Conservation (phyloP, 2,797 vertebrate genomes). For the Macropus fuliginosus region DNA sequence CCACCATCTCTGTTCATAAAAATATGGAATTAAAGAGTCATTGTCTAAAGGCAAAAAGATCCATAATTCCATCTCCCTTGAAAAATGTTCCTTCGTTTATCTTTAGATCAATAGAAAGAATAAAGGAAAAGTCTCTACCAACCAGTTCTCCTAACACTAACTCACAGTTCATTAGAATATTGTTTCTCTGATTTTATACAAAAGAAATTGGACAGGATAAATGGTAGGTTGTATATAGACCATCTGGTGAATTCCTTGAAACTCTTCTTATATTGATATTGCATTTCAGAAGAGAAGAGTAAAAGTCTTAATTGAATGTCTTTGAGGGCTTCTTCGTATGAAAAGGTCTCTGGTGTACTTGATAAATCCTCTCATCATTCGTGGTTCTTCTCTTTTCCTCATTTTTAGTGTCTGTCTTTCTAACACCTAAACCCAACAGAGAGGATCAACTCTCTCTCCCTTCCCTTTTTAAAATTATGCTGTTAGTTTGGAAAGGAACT, state of each 20-base stretch:
- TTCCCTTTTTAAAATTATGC: not conserved
- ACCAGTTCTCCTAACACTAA: not conserved
- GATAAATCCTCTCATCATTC: not conserved
- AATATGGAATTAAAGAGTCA: slow-evolving; percentile 37
- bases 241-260: slow-evolving; percentile 26
- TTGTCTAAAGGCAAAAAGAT: not conserved
- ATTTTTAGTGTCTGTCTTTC: not conserved
- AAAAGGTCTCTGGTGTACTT: not conserved
- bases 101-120: slow-evolving; percentile 18
- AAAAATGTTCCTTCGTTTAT: not conserved
- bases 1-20: slow-evolving; percentile 12
- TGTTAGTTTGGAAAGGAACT: no score
- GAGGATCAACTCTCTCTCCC: not conserved
- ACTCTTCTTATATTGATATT: slow-evolving; percentile 16
- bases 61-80: slow-evolving; percentile 7
- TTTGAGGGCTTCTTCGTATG: not conserved
- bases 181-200: slow-evolving; percentile 22
- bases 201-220: not conserved
- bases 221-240: slow-evolving; percentile 14
- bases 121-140: not conserved
- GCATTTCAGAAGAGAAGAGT: not conserved
- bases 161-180: slow-evolving; percentile 4
- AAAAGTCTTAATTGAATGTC: not conserved
- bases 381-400: no score
- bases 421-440: not conserved